These are phyloP conservation scores for Clavelina lepadiformis DNA, from an alignment of 23 tunicate species.

Conservation along the genomic window DNA sequence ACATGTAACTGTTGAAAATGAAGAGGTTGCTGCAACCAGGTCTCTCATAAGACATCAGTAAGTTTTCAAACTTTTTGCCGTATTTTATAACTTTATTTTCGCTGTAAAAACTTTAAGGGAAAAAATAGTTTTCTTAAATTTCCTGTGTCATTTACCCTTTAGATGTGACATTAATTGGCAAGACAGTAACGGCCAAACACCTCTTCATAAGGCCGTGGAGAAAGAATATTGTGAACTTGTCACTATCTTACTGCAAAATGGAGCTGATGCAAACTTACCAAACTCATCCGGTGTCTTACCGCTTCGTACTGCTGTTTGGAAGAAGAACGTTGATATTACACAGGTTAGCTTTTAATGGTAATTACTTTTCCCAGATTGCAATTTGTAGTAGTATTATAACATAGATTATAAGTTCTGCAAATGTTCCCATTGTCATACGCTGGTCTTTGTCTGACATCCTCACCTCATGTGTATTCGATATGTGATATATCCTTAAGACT, in stretches of 20 bases:
- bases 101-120: not conserved
- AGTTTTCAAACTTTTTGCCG: not conserved
- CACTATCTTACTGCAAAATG: conserved; percentile 21
- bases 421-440: too few relatives aligned
- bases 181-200: conserved; percentile 29
- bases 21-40: conserved; percentile 29
- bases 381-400: too few relatives aligned
- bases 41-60: conserved; percentile 28
- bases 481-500: too few relatives aligned
- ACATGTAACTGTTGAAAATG: conserved; percentile 43
- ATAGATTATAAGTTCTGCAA: not conserved
- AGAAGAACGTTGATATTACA: conserved; percentile 30
- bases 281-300: conserved; percentile 16
- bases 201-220: conserved; percentile 32
- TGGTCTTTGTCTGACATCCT: not conserved
- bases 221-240: conserved; percentile 36
- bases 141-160: not conserved
- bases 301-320: conserved; percentile 31
- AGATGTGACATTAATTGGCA: conserved; percentile 47
- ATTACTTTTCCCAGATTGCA: too few relatives aligned
- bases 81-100: not conserved
- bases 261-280: conserved; percentile 30
- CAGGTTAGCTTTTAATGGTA: conserved; percentile 8
- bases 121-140: not conserved
- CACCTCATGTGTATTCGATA: not conserved